Base-by-base conservation (phyloP, 1,140 invertebrate genomes). In the Drosophila ohnishii region DNA sequence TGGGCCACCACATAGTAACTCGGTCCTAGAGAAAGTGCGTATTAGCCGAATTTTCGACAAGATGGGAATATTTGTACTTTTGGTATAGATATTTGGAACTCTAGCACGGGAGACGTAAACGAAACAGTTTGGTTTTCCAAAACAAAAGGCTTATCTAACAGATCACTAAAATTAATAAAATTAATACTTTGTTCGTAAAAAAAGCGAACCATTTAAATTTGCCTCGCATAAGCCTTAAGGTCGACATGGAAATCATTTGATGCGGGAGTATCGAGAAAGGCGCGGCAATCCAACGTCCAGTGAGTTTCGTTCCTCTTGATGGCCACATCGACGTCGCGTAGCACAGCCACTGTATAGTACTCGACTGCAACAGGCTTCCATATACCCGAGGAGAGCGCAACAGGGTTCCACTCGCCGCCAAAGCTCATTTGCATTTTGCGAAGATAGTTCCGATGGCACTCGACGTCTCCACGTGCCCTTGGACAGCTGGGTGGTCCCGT, bases 371-470 rank as follows among this genome's bases (percentile, higher is more conserved):
- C 92, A 4, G 92, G 76, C 87, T 93, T 93, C 94, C 97, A 99
- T 45, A 99, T 95, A 77, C 98, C 98, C 55, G 96, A 93, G 2
- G 97, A 98, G 1, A 98, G 97, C 74, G 98, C 97, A 0, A 98
- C 96, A 8, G 98, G 98, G 39, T 98, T 98, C 98, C 98, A 99
- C 91, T 99, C 98, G 97, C 98, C 99, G 19, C 95, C 94, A 77
- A 98, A 99, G 10, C 97, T 98, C 16, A 97, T 96, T 93, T 99
- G 98, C 95, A 98, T 98, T 93, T 99, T 99, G 63, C 98, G 93
- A 39, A 99, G 94, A 90, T 98, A 95, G 92, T 99, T 99, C 0
- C 95, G 95, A 90, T 99, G 96, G 90, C 98, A 99, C 92, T 99
- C 97, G 5, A 99, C 98, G 75, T 97, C 94, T 79, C 98, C 98